These are phyloP conservation scores for Eupeodes corollae DNA, from an alignment of 1,140 invertebrate species.

Conservation along the genomic window DNA sequence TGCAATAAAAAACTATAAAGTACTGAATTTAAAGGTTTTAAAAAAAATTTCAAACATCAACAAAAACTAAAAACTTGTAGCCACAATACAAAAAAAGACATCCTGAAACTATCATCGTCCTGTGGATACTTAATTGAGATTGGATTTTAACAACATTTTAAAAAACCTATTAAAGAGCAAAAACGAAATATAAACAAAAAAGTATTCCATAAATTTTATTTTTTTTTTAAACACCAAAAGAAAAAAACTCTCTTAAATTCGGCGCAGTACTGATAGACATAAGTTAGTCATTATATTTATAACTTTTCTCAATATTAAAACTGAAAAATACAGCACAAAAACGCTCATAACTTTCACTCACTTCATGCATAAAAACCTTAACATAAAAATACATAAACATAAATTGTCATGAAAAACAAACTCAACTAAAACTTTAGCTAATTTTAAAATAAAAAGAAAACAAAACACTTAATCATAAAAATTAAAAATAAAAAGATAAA, in stretches of 20 bases:
- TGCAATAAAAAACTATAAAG: no score
- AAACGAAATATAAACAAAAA: neutral
- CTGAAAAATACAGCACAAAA: no score
- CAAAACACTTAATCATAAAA: neutral
- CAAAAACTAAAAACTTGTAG: no score
- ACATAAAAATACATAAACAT: neutral
- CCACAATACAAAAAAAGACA: no score
- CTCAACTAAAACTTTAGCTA: slow-evolving; percentile 1
- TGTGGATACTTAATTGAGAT: no score
- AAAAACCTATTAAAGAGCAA: neutral
- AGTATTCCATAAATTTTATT: neutral
- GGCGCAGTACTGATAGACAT: slow-evolving; percentile 14
- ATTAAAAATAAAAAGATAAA: neutral
- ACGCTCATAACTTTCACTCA: neutral
- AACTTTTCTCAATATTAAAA: neutral
- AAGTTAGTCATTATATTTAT: slow-evolving; percentile 6
- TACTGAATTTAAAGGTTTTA: no score
- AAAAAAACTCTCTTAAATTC: slow-evolving; percentile 6
- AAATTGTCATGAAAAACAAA: neutral
- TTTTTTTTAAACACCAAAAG: neutral
- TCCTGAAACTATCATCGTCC: no score
- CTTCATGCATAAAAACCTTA: slow-evolving; percentile 1
- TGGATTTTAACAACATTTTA: neutral
- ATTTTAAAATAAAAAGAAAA: slow-evolving; percentile 2
- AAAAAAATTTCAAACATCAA: no score